Conservation (phyloP, 2,113 vertebrate species). For the Lycaon pictus region DNA sequence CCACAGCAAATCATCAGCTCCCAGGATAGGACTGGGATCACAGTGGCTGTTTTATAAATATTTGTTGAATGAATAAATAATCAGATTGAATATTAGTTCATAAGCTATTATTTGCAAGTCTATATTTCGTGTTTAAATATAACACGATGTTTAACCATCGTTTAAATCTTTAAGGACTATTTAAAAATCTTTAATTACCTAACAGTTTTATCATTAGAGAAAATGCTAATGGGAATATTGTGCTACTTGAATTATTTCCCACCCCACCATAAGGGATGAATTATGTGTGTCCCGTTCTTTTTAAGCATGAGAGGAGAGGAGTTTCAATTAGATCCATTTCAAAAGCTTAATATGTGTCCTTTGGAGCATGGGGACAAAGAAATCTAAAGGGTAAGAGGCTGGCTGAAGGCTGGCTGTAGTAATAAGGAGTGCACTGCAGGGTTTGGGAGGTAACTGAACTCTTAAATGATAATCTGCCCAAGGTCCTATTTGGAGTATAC, state of each 20-base stretch:
- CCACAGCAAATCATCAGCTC: background rate
- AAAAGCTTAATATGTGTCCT: background rate
- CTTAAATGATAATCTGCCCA: background rate
- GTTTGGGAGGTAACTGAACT: background rate
- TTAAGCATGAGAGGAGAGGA: background rate
- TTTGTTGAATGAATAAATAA: background rate
- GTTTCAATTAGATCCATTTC: background rate
- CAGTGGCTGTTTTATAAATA: background rate
- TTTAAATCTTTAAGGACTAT: background rate
- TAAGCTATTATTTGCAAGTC: background rate
- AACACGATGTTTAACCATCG: too few species aligned
- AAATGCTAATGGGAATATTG: background rate
- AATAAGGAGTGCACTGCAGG: background rate
- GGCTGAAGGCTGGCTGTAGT: background rate
- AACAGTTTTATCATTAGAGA: background rate
- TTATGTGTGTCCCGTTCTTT: background rate
- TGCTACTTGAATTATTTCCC: background rate
- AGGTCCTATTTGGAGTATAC: background rate
- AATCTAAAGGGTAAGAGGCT: background rate
- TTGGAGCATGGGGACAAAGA: background rate
- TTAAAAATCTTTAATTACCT: background rate
- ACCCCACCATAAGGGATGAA: rapidly evolving
- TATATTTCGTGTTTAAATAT: background rate
- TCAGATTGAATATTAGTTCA: background rate
- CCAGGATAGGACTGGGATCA: too few species aligned